phyloP scores from a whole-genome alignment of 2,797 vertebrate genomes.

The Chelon auratus region DNA sequence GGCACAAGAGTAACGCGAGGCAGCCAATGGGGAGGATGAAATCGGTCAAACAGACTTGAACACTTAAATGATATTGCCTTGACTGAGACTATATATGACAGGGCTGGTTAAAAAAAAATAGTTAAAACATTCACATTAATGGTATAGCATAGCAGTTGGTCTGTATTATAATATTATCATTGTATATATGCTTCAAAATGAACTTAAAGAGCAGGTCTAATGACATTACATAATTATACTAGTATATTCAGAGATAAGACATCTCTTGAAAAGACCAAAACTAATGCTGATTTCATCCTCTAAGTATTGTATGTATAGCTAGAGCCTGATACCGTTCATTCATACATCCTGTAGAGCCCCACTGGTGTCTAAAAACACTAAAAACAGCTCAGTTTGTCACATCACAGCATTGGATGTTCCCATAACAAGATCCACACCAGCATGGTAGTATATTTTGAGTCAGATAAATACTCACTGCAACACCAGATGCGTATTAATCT shows the following conservation, averaged over 20 bases:
- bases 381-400: too few species aligned
- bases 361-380: too few species aligned
- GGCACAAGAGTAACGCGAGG: constrained; percentile 49
- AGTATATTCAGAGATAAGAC: too few species aligned
- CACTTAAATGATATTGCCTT: constrained; percentile 17
- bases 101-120: constrained; percentile 2
- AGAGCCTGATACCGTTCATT: too few species aligned
- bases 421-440: background rate
- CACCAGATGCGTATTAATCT: constrained; percentile 7
- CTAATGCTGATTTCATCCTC: background rate
- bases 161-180: background rate
- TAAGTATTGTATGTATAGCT: background rate
- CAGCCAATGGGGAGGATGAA: constrained; percentile 33
- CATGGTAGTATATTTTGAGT: constrained; percentile 8
- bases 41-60: constrained; percentile 11
- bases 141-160: background rate
- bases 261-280: too few species aligned
- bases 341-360: too few species aligned
- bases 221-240: too few species aligned
- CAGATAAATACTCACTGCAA: background rate
- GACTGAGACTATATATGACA: background rate
- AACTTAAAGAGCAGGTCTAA: background rate
- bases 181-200: too few species aligned
- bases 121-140: constrained; percentile 21
- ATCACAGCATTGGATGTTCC: too few species aligned